phyloP scores from a whole-genome alignment of 2,113 vertebrate genomes.

The Coreoperca whiteheadi region DNA sequence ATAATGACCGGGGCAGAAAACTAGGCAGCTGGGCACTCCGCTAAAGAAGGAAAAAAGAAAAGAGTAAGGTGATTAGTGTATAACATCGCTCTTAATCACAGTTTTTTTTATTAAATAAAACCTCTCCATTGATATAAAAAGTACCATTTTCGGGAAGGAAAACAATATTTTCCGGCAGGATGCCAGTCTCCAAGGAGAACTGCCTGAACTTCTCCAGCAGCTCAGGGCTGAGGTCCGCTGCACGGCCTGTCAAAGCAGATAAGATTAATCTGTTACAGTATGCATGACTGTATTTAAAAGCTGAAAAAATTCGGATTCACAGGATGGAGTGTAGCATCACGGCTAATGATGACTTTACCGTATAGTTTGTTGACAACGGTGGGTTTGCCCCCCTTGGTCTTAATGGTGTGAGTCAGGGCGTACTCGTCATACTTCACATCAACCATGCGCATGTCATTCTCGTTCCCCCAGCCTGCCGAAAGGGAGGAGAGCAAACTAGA shows the following conservation, averaged over 20 bases:
- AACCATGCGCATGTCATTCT: slow-evolving; percentile 79
- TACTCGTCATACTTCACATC: slow-evolving; percentile 86
- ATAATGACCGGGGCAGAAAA: not conserved
- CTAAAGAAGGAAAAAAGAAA: slow-evolving; percentile 38
- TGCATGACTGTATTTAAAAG: not conserved
- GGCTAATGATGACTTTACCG: slow-evolving; percentile 70
- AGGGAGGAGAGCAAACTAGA: not conserved
- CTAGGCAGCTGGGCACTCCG: slow-evolving; percentile 73
- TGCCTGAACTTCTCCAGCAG: slow-evolving; percentile 83
- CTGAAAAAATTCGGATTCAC: not conserved
- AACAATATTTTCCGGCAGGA: slow-evolving; percentile 82
- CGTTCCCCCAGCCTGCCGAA: slow-evolving; percentile 66
- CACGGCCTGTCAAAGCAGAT: slow-evolving; percentile 63
- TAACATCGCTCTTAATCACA: not conserved
- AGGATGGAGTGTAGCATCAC: not conserved
- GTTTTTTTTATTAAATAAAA: not conserved
- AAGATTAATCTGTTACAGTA: not conserved
- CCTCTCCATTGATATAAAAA: not conserved
- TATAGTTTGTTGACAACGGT: slow-evolving; percentile 88
- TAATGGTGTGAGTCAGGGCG: slow-evolving; percentile 82
- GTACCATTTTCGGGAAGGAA: slow-evolving; percentile 84
- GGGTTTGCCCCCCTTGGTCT: slow-evolving; percentile 40
- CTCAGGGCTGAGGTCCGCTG: slow-evolving; percentile 69
- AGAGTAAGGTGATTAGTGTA: not conserved
- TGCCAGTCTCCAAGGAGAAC: slow-evolving; percentile 81